Evolutionary conservation across 2,113 vertebrate genomes (phyloP), one percentile per base, ranked within the genome.

Genomic region (Hypanus sabinus): DNA sequence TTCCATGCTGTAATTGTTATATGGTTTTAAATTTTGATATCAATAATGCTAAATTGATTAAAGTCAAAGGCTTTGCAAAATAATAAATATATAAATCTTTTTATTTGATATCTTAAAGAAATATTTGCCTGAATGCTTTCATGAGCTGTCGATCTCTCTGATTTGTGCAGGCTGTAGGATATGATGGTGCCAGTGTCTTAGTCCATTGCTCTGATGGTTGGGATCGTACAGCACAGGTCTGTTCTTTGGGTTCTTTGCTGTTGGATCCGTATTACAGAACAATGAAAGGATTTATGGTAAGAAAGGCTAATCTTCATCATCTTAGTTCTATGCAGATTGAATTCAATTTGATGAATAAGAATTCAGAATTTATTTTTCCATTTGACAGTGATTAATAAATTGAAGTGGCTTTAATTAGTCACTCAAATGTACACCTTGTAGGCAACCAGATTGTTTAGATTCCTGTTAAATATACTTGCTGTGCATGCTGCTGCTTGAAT

Each of bases 171-270:
- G 98, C 99, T 10, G 97, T 99, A 96, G 96, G 97, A 0, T 95
- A 97, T 93, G 98, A 99, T 95, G 98, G 97, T 2, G 97, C 97
- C 0, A 99, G 98, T 36, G 98, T 99, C 2, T 95, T 99, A 65
- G 98, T 99, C 11, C 99, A 99, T 94, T 99, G 99, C 95, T 99
- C 99, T 10, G 99, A 99, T 16, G 99, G 99, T 57, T 99, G 99
- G 98, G 99, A 99, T 94, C 96, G 99, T 94, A 99, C 99, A 0
- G 98, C 99, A 20, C 99, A 99, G 94, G 99, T 99, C 75, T 99
- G 99, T 95, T 98, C 99, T 0, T 96, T 99, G 94, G 99, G 98
- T 57, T 95, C 97, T 16, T 97, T 99, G 79, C 96, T 99, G 12
- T 96, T 99, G 95, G 99, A 99, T 95, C 97, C 99, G 27, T 98